These are phyloP conservation scores for Dromiciops gliroides DNA, from an alignment of 2,113 vertebrate species.

Conservation along the genomic window DNA sequence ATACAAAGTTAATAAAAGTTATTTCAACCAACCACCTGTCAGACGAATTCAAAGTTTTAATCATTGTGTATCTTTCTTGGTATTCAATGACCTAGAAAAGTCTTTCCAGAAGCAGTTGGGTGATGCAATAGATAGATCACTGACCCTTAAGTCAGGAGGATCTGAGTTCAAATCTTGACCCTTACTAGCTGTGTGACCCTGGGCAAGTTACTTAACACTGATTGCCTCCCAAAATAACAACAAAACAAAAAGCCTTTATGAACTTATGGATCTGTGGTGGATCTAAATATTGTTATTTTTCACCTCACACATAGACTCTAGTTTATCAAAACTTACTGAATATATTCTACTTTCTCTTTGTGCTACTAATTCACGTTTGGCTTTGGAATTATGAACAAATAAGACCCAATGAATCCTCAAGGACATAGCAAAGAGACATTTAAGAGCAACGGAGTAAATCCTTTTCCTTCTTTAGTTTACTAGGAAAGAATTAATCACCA, in stretches of 20 bases:
- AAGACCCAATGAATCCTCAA: not conserved
- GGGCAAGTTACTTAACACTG: not conserved
- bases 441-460: not conserved
- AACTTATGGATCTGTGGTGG: not conserved
- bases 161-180: not conserved
- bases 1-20: not conserved
- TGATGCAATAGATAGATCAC: not conserved
- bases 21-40: not conserved
- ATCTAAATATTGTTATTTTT: not conserved
- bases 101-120: not conserved
- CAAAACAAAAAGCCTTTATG: not conserved
- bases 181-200: not conserved
- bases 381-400: not conserved
- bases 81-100: not conserved
- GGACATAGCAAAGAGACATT: not conserved
- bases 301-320: not conserved
- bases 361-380: not conserved
- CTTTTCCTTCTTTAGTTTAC: not conserved
- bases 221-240: not conserved
- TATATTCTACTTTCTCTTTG: not conserved
- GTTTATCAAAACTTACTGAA: not conserved
- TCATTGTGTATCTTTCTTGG: not conserved
- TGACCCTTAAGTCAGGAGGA: not conserved
- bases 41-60: not conserved
- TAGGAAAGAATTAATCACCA: not conserved